Evolutionary conservation across 2,888 invertebrate genomes (phyloP), one percentile per base, ranked within the genome.

Genomic region (Peribatodes rhomboidaria): DNA sequence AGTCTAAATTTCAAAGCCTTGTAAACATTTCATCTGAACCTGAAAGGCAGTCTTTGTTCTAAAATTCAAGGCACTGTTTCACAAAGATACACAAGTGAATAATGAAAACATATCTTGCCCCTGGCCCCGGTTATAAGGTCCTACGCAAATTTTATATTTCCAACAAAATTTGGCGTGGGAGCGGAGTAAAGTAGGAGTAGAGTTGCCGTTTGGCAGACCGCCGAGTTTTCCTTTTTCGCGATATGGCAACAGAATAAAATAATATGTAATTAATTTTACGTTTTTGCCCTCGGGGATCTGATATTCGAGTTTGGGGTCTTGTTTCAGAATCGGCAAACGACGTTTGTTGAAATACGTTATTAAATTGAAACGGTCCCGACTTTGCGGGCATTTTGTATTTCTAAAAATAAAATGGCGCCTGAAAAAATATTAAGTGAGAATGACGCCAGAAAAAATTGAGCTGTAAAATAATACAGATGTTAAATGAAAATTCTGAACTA

Each of bases 11-110:
- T 60, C 50, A 54, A 67, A 58, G 52, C 50, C 49, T 42, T 52
- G 52, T 67, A 69, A 69, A 75, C 58, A 71, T 62, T 67, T 69
- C 44, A 67, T 55, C 46, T 39, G 39, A 69, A 66, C 53, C 61
- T 56, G 57, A 70, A 72, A 69, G 66, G 61, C 52, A 49, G 56
- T 54, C 61, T 70, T 74, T 73, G 71, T 75, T 73, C 69, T 73
- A 76, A 70, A 76, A 73, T 74, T 72, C 68, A 72, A 68, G 68
- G 65, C 66, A 70, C 47, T 69, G 66, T 67, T 62, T 70, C 69
- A 69, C 74, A 75, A 72, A 74, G 71, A 66, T 75, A 74, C 64
- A 65, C 62, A 68, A 71, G 71, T 76, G 69, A 75, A 78, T 78
- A 75, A 76, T 74, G 68, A 75, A 76, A 71, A 69, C 64, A 69